A percentile compares a stretch with the other conserved stretches of the same genome.
Evolutionary conservation across 2,113 vertebrate species (phyloP).

Genomic region (Microcebus jonahi): DNA sequence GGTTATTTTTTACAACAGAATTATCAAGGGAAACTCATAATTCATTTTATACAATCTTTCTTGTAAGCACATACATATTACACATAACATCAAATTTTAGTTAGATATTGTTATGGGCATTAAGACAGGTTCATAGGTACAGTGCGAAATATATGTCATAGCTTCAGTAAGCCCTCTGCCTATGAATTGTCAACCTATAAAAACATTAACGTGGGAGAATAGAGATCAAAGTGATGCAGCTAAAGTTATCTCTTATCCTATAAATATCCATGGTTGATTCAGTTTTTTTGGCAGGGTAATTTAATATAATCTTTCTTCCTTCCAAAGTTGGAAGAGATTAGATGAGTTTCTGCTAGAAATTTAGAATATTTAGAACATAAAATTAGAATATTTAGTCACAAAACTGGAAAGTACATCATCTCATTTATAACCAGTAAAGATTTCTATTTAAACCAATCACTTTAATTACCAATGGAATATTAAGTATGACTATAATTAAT

Average conservation of each 20-base stretch:
- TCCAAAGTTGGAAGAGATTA: slow-evolving; percentile 2
- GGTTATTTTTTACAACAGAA: slow-evolving; percentile 35
- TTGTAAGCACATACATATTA: neutral
- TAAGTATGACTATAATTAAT: neutral
- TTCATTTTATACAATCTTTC: slow-evolving; percentile 19
- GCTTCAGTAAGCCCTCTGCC: neutral
- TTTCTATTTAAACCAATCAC: slow-evolving; percentile 40
- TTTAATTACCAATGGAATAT: neutral
- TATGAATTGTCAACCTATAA: neutral
- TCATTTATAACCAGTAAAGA: slow-evolving; percentile 33
- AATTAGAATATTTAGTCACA: neutral
- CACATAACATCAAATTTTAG: slow-evolving; percentile 2
- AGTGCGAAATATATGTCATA: neutral
- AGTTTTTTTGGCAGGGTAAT: neutral
- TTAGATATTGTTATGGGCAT: neutral
- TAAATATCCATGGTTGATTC: neutral
- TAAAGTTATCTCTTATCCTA: neutral
- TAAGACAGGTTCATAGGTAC: neutral
- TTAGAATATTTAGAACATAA: neutral
- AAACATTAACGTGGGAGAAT: neutral
- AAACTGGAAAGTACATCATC: neutral
- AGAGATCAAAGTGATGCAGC: neutral
- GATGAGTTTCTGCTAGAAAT: neutral
- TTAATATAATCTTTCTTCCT: neutral
- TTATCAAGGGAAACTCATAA: slow-evolving; percentile 20